Evolutionary conservation across 2,888 invertebrate genomes (phyloP).

Genomic region (Aporophyla lueneburgensis): DNA sequence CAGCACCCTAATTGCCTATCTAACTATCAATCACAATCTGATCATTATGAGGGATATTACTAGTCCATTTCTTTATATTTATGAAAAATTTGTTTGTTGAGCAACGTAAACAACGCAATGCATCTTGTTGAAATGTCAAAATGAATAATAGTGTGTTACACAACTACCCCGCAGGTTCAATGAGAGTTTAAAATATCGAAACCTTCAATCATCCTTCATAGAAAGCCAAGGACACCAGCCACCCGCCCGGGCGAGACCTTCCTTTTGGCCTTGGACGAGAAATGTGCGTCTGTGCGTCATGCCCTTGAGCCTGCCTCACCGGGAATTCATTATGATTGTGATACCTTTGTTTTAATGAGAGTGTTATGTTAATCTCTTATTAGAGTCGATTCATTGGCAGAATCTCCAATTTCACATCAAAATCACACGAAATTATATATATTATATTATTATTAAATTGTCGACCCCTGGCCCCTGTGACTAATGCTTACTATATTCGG

Average conservation of each 20-base stretch:
- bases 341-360: slow-evolving; percentile 32
- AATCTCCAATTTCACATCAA: background rate
- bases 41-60: too few relatives aligned
- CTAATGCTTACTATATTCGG: slow-evolving; percentile 21
- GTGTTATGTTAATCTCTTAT: slow-evolving; percentile 8
- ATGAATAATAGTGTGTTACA: too few relatives aligned
- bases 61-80: too few relatives aligned
- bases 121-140: too few relatives aligned
- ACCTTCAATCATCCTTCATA: slow-evolving; percentile 54
- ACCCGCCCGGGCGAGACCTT: slow-evolving; percentile 78
- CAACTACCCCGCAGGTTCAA: background rate
- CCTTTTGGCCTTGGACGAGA: slow-evolving; percentile 76
- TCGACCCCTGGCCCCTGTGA: slow-evolving; percentile 1
- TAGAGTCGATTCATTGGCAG: slow-evolving; percentile 8
- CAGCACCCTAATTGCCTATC: too few relatives aligned
- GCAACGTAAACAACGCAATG: too few relatives aligned
- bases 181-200: slow-evolving; percentile 64
- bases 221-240: slow-evolving; percentile 80
- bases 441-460: too few relatives aligned
- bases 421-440: too few relatives aligned
- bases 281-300: slow-evolving; percentile 70
- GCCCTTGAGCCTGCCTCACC: slow-evolving; percentile 73
- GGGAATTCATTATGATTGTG: slow-evolving; percentile 44
- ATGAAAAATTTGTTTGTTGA: too few relatives aligned
- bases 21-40: too few relatives aligned